Evolutionary conservation across 2,888 invertebrate genomes (phyloP), one percentile per base, ranked within the genome.

Genomic region (Leptinotarsa juncta): DNA sequence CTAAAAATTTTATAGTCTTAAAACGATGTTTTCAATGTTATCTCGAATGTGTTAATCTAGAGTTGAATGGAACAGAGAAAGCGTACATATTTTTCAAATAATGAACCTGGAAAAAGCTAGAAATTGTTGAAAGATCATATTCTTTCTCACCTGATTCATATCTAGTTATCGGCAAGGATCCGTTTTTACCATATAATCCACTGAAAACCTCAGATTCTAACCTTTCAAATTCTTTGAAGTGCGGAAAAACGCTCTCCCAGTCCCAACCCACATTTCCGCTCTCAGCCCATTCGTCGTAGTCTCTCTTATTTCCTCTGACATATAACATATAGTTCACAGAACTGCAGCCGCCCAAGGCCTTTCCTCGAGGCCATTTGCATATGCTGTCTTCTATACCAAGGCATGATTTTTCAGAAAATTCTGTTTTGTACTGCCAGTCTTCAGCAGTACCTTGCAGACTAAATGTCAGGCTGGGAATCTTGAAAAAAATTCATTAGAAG

Each of bases 241-340:
- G 87, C 0, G 87, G 86, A 2, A 89, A 81, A 0, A 91, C 87
- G 10, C 87, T 84, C 1, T 89, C 84, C 82, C 88, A 90, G 62
- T 87, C 88, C 94, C 94, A 94, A 0, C 91, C 92, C 0, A 83
- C 75, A 81, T 92, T 93, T 0, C 94, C 94, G 51, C 75, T 65
- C 0, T 83, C 82, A 14, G 89, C 89, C 94, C 94, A 94, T 0
- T 87, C 83, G 81, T 94, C 91, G 82, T 90, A 94, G 83, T 94
- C 94, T 3, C 83, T 82, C 4, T 90, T 89, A 85, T 92, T 91
- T 0, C 94, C 94, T 4, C 91, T 88, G 0, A 92, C 84, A 83
- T 94, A 92, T 0, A 93, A 73, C 92, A 94, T 92, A 15, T 89
- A 91, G 84, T 94, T 94, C 3, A 93, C 89, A 0, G 89, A 88